Conservation (phyloP, 2,797 vertebrate genomes). For the Arnoldichthys spilopterus region DNA sequence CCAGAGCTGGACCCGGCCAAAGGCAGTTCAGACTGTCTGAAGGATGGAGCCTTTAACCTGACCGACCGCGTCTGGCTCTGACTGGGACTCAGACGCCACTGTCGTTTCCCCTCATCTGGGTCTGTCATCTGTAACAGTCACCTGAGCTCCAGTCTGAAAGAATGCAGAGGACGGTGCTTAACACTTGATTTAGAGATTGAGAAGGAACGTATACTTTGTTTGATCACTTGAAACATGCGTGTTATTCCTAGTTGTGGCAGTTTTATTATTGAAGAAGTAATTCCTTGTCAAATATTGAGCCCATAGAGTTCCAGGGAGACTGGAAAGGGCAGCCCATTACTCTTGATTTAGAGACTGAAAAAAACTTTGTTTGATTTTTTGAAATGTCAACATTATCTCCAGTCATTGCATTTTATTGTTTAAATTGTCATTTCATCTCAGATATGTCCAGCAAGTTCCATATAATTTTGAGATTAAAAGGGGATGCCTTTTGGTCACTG, state of each 20-base stretch:
- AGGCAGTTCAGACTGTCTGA: constrained; percentile 42
- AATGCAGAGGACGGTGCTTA: neutral
- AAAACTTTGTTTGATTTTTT: neutral
- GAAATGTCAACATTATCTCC: constrained; percentile 15
- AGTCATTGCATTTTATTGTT: constrained; percentile 31
- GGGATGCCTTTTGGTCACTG: neutral
- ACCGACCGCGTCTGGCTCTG: neutral
- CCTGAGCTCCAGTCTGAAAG: constrained; percentile 9
- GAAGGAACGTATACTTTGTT: neutral
- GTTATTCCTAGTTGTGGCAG: constrained; percentile 20
- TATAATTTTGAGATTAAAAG: neutral
- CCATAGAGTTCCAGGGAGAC: neutral
- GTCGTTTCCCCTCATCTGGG: neutral
- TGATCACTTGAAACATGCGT: neutral
- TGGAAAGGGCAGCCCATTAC: neutral
- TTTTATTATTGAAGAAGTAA: constrained; percentile 25
- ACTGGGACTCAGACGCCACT: constrained; percentile 11
- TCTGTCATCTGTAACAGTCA: constrained; percentile 11
- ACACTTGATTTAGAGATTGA: neutral
- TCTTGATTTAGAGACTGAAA: neutral
- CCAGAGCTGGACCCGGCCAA: constrained; percentile 14
- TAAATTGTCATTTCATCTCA: neutral
- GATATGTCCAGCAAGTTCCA: neutral
- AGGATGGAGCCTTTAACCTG: constrained; percentile 24
- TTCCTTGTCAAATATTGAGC: neutral